These are phyloP conservation scores for Idaea aversata DNA, from an alignment of 2,888 invertebrate species.

Conservation along the genomic window DNA sequence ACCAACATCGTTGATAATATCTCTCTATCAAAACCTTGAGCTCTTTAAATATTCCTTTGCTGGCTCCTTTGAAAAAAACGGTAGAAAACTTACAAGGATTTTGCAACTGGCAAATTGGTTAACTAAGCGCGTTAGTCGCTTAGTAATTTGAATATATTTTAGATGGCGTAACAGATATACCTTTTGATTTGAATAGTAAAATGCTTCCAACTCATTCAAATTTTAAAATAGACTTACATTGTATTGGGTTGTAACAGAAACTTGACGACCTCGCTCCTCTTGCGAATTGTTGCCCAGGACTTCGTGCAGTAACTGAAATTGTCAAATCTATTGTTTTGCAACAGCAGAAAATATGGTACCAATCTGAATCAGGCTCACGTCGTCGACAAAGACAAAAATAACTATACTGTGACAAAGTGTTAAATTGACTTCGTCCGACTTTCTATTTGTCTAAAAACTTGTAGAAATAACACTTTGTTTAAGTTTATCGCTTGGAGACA, in stretches of 20 bases:
- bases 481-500: slow-evolving; percentile 27
- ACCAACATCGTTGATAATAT: slow-evolving; percentile 26
- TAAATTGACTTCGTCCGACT: slow-evolving; percentile 14
- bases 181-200: neutral
- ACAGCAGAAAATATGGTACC: slow-evolving; percentile 33
- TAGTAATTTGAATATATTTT: neutral
- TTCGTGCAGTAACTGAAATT: slow-evolving; percentile 56
- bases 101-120: slow-evolving; percentile 7
- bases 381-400: slow-evolving; percentile 10
- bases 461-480: slow-evolving; percentile 25
- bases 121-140: neutral
- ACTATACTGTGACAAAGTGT: slow-evolving; percentile 11
- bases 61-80: slow-evolving; percentile 1
- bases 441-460: slow-evolving; percentile 33
- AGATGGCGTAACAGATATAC: slow-evolving; percentile 3
- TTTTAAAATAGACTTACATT: neutral
- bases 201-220: neutral
- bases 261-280: slow-evolving; percentile 52
- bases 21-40: slow-evolving; percentile 22
- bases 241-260: slow-evolving; percentile 32
- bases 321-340: slow-evolving; percentile 52
- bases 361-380: slow-evolving; percentile 38
- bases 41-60: slow-evolving; percentile 23
- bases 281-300: slow-evolving; percentile 44
- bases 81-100: slow-evolving; percentile 1